Base-by-base conservation (phyloP, 1,140 invertebrate genomes). In the Ceratosolen fusciceps region DNA sequence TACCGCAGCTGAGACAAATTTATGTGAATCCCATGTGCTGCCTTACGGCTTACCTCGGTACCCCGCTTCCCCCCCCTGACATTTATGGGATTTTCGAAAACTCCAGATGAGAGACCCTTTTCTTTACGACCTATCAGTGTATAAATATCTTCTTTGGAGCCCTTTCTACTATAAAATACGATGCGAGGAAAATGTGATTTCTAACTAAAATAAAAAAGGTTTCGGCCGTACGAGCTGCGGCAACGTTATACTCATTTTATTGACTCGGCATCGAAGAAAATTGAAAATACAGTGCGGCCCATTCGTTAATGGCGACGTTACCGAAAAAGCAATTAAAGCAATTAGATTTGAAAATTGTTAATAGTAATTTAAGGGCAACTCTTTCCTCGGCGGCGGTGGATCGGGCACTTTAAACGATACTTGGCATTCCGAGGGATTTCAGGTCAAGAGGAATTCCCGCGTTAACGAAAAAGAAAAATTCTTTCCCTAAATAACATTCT, bases 401-500 rank as follows among this genome's bases (percentile, higher is more conserved):
- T n/a, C n/a, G n/a, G n/a, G n/a, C 54, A 37, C 8, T 65, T 67
- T 39, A 9, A 19, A 75, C 74, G 26, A 75, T 75, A 75, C 74
- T 62, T 70, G 74, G 43, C 62, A 77, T 77, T 70, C 74, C 74
- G 8, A 12, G 19, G 12, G 21, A 47, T 70, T 77, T 77, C 26
- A 54, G 62, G 49, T 70, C 52, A 71, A 67, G 68, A 72, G 68
- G 49, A 62, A 77, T 70, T 70, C 49, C 34, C 56, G 8, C 24
- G 8, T 43, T 34, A 34, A 43, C 47, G n/a, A 26, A 39, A 24
- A 37, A 43, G 49, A 77, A 68, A 70, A 68, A 71, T 77, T 71
- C 76, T 49, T 37, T 49, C 26, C 19, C 68, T 52, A 71, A 71
- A 71, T 52, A 77, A 60, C 75, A 77, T 71, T 77, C 68, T 47